These are phyloP conservation scores for Cepaea nemoralis DNA, from an alignment of 1,140 invertebrate species.

Conservation along the genomic window DNA sequence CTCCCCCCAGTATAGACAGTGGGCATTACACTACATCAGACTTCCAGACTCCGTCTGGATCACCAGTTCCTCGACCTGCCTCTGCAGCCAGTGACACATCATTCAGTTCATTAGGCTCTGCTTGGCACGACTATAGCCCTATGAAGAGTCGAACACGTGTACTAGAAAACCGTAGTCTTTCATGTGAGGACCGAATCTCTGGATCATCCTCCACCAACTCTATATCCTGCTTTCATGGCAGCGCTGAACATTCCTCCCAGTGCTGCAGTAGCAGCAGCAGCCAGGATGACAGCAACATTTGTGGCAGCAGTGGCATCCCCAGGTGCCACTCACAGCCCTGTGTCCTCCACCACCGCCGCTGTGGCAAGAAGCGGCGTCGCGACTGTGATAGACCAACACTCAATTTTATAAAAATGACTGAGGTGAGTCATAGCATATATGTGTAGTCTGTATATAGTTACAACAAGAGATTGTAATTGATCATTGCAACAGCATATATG, in stretches of 20 bases:
- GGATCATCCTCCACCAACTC: conserved; percentile 47
- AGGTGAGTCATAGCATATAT: conserved; percentile 52
- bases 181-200: conserved; percentile 66
- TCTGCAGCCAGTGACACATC: conserved; percentile 58
- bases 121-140: conserved; percentile 50
- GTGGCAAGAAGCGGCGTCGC: conserved; percentile 62
- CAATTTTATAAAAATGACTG: conserved; percentile 68
- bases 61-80: conserved; percentile 63
- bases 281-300: conserved; percentile 16
- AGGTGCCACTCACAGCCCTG: conserved; percentile 68
- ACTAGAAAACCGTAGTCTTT: conserved; percentile 67
- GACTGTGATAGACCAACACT: conserved; percentile 62
- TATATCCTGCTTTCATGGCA: conserved; percentile 49
- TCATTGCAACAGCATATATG: no score
- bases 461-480: no score
- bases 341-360: conserved; percentile 64
- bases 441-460: no score
- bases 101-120: conserved; percentile 51
- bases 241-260: neutral
- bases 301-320: conserved; percentile 48
- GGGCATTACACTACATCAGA: conserved; percentile 56
- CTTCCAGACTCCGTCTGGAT: conserved; percentile 62
- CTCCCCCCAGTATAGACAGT: conserved; percentile 50
- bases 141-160: conserved; percentile 43
- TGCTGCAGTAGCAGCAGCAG: conserved; percentile 27